Percentiles rank a stretch among this genome's conserved stretches.
phyloP scores from a whole-genome alignment of 2,113 vertebrate genomes.

The Genyomyrus donnyi region DNA sequence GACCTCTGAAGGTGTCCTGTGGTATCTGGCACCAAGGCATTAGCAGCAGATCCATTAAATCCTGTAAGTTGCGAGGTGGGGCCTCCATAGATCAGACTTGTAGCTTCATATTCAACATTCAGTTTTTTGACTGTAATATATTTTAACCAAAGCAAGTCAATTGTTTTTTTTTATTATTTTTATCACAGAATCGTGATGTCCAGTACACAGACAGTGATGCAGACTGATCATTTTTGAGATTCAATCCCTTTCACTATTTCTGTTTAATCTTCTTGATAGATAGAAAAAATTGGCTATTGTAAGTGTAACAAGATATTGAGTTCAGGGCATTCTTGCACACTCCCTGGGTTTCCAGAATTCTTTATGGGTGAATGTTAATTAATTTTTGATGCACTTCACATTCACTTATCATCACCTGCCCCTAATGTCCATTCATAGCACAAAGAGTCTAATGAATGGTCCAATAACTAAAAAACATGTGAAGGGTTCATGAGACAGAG shows the following conservation, averaged over 20 bases:
- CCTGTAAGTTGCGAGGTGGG: background rate
- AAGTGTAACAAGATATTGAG: background rate
- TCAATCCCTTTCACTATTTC: background rate
- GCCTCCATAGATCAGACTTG: background rate
- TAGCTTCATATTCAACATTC: background rate
- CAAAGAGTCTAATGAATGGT: background rate
- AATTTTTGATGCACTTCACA: background rate
- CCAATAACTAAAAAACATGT: background rate
- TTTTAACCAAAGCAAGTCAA: background rate
- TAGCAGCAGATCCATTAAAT: background rate
- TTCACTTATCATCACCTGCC: background rate
- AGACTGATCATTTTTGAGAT: background rate
- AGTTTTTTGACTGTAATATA: background rate
- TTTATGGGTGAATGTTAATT: background rate
- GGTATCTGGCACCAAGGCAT: background rate
- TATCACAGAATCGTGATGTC: background rate
- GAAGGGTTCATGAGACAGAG: background rate
- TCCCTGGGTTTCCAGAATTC: background rate
- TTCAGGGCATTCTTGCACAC: background rate
- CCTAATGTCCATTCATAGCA: background rate
- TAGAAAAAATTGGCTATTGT: background rate
- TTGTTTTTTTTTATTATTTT: background rate
- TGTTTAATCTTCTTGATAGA: background rate
- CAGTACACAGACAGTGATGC: background rate
- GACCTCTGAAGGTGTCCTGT: background rate